Conservation (phyloP, 1,140 invertebrate species). For the Brachionus manjavacas region DNA sequence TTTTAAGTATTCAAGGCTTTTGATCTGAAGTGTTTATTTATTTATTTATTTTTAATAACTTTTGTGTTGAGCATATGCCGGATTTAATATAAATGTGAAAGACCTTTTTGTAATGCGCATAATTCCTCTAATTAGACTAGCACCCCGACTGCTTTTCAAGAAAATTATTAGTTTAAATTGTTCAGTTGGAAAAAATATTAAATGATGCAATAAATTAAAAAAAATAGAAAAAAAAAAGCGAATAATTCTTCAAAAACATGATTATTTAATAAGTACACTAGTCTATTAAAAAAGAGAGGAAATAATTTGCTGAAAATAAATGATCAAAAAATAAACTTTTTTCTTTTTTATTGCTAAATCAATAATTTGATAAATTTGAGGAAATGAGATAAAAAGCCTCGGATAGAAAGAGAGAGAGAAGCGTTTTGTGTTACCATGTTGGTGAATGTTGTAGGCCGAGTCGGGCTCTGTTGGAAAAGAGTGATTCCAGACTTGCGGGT, state of each 20-base stretch:
- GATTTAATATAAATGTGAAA: not conserved
- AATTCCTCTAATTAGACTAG: not conserved
- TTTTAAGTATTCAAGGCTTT: constrained; percentile 3
- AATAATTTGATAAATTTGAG: not conserved
- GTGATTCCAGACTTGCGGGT: not conserved
- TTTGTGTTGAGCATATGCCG: not conserved
- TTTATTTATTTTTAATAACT: not conserved
- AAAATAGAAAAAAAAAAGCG: not conserved
- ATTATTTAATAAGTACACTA: not conserved
- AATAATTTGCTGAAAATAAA: not conserved
- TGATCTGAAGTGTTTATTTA: not conserved
- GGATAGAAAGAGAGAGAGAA: not conserved
- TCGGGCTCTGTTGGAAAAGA: not conserved
- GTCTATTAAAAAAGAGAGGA: not conserved
- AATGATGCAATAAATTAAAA: not conserved
- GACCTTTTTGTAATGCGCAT: not conserved
- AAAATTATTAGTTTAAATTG: not conserved
- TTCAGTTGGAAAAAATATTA: not conserved
- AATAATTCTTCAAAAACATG: not conserved
- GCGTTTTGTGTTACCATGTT: not conserved
- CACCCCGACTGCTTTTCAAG: not conserved
- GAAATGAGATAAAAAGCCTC: not conserved
- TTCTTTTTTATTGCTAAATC: not conserved
- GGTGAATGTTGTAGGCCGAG: not conserved
- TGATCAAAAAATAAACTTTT: not conserved